Conservation (phyloP, 2,113 vertebrate genomes). For the Thomomys bottae region DNA sequence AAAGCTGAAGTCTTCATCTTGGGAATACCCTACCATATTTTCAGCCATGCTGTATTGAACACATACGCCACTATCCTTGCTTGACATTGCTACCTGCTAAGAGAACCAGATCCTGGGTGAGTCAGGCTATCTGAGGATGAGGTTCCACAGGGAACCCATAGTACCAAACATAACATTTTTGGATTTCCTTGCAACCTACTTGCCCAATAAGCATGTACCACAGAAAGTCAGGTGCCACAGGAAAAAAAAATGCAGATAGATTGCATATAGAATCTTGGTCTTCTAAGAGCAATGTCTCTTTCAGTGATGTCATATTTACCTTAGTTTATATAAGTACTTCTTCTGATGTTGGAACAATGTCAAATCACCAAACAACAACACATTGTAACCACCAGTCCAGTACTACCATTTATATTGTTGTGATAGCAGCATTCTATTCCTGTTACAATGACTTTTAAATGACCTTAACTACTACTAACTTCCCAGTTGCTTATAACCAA, state of each 20-base stretch:
- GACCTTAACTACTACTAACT: not conserved
- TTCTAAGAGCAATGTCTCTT: too few species aligned
- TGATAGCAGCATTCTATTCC: not conserved
- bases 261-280: not conserved
- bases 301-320: not conserved
- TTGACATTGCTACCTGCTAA: not conserved
- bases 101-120: not conserved
- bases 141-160: not conserved
- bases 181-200: not conserved
- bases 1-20: not conserved
- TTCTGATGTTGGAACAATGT: not conserved
- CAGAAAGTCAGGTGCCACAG: not conserved
- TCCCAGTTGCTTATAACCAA: not conserved
- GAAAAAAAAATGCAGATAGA: not conserved
- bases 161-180: not conserved
- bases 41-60: not conserved
- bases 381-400: not conserved
- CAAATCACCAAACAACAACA: not conserved
- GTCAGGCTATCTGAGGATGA: not conserved
- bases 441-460: not conserved
- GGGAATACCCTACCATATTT: not conserved
- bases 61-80: not conserved
- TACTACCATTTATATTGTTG: not conserved
- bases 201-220: not conserved
- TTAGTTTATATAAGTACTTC: not conserved